Evolutionary conservation across 2,113 vertebrate species (phyloP).

Genomic region (Cavia aperea): DNA sequence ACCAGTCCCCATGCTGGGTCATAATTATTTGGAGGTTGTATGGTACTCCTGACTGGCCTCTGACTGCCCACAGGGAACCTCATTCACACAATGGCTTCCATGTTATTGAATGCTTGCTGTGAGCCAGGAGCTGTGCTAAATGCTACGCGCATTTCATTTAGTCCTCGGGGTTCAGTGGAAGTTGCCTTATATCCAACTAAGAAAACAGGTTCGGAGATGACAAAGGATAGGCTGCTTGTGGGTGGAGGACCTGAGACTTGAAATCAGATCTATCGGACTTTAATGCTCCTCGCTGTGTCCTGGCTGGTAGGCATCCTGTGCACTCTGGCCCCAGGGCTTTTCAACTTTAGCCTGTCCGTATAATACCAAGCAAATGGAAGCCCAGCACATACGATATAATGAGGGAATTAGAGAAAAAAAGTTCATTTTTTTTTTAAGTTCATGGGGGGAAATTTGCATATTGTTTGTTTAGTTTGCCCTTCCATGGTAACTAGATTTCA

Average conservation of each 20-base stretch:
- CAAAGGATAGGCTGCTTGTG: background rate
- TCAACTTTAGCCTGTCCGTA: background rate
- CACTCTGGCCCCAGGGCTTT: background rate
- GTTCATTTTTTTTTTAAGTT: background rate
- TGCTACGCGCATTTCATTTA: background rate
- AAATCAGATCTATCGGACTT: background rate
- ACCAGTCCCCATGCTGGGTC: conserved; percentile 36
- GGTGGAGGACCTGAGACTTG: background rate
- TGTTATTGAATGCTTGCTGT: conserved; percentile 10
- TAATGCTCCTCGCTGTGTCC: background rate
- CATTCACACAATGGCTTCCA: background rate
- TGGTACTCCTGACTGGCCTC: background rate
- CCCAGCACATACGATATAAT: background rate
- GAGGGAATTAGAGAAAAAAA: background rate
- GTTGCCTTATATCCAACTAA: background rate
- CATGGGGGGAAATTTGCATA: background rate
- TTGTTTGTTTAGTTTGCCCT: conserved; percentile 11
- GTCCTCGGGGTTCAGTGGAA: background rate
- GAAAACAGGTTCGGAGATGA: background rate
- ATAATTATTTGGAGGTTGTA: conserved; percentile 4
- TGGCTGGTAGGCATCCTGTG: background rate
- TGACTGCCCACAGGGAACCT: background rate
- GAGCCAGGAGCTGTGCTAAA: background rate
- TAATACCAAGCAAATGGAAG: background rate
- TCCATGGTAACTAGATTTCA: background rate